A percentile compares a stretch with the other conserved stretches of the same genome.
These are phyloP conservation scores for Betta splendens DNA, from an alignment of 2,797 vertebrate genomes.

Conservation along the genomic window DNA sequence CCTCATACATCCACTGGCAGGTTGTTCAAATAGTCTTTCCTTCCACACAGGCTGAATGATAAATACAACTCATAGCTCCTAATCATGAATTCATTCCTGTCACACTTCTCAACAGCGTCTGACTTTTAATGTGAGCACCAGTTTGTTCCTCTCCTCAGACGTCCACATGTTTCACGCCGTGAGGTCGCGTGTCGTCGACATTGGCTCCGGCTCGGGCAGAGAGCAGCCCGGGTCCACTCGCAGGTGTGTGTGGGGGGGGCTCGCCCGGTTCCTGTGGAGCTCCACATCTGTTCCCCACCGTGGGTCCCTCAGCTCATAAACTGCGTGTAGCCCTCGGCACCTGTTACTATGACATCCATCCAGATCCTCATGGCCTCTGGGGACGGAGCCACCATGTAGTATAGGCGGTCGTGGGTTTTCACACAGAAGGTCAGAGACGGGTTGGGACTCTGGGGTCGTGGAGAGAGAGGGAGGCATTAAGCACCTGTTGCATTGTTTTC, in stretches of 20 bases:
- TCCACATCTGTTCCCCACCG: constrained; percentile 16
- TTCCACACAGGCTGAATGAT: constrained; percentile 30
- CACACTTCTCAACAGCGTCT: constrained; percentile 42
- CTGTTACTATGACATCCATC: constrained; percentile 98
- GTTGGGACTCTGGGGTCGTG: constrained; percentile 88
- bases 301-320: constrained; percentile 91
- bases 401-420: constrained; percentile 96
- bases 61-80: constrained; percentile 35
- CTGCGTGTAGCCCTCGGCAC: constrained; percentile 96
- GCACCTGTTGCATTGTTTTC: constrained; percentile 59
- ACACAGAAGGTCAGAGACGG: constrained; percentile 95
- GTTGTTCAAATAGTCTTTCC: constrained; percentile 17
- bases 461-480: constrained; percentile 10
- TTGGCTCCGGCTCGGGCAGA: constrained; percentile 16
- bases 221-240: constrained; percentile 30
- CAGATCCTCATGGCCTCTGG: constrained; percentile 98
- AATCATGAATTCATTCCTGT: constrained; percentile 37
- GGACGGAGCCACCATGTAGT: constrained; percentile 96
- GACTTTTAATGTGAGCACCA: constrained; percentile 32
- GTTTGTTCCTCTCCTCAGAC: constrained; percentile 27
- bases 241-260: constrained; percentile 36
- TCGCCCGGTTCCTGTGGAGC: constrained; percentile 25
- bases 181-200: constrained; percentile 5
- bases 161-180: constrained; percentile 20
- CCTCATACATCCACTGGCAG: constrained; percentile 21